Conservation (phyloP, 2,113 vertebrate genomes). For the Sphyrna mokarran region DNA sequence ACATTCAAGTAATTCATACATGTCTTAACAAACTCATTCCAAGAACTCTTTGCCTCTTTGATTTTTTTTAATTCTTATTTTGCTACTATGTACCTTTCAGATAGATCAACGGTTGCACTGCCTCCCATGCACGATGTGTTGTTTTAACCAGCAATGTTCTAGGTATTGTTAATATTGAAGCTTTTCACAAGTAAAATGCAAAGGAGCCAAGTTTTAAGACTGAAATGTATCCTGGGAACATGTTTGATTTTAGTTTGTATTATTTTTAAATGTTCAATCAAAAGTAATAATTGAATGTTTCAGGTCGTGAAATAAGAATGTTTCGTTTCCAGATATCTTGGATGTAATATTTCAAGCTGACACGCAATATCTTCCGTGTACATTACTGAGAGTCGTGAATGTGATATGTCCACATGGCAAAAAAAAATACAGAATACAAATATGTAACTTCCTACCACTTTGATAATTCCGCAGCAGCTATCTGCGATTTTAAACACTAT, state of each 20-base stretch:
- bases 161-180: conserved; percentile 1
- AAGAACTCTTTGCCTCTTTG: neutral
- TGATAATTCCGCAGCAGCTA: conserved; percentile 24
- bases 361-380: conserved; percentile 22
- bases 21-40: neutral
- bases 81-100: neutral
- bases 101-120: neutral
- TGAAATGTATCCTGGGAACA: conserved; percentile 18
- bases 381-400: conserved; percentile 17
- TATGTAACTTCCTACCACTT: conserved; percentile 18
- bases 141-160: neutral
- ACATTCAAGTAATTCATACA: neutral
- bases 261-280: conserved; percentile 9
- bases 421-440: conserved; percentile 2
- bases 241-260: conserved; percentile 19
- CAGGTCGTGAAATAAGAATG: conserved; percentile 24
- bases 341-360: conserved; percentile 23
- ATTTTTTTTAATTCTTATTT: neutral
- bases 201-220: neutral
- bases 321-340: conserved; percentile 25
- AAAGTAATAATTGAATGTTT: conserved; percentile 31
- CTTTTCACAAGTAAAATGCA: conserved; percentile 5
- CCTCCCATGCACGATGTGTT: neutral
- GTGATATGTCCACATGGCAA: conserved; percentile 25
- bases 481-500: conserved; percentile 30